phyloP scores from a whole-genome alignment of 2,888 invertebrate genomes.

The Galeruca laticollis region DNA sequence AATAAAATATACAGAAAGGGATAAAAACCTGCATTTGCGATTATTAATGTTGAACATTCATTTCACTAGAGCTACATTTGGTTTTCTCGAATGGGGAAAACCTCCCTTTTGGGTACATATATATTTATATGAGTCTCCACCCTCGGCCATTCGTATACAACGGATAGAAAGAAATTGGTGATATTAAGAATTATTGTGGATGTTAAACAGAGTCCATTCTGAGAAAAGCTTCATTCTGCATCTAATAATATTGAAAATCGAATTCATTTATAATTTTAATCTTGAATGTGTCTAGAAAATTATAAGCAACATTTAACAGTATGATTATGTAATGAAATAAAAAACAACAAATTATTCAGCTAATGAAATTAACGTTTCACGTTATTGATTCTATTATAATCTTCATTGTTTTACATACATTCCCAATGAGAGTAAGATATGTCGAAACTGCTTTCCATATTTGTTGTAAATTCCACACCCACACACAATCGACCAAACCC shows the following conservation, averaged over 20 bases:
- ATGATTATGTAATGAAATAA: background rate
- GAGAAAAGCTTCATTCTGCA: constrained; percentile 42
- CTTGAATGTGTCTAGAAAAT: background rate
- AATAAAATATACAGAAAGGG: constrained; percentile 50
- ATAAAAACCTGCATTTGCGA: constrained; percentile 57
- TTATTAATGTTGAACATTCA: constrained; percentile 62
- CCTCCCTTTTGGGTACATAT: constrained; percentile 66
- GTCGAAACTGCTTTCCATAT: too few species aligned
- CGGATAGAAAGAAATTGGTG: constrained; percentile 68
- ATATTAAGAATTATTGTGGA: constrained; percentile 70
- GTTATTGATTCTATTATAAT: too few species aligned
- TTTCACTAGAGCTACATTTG: constrained; percentile 60
- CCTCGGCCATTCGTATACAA: constrained; percentile 63
- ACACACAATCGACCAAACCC: too few species aligned
- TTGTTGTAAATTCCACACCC: too few species aligned
- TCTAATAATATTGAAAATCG: background rate
- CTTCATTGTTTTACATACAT: too few species aligned
- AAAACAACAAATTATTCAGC: too few species aligned
- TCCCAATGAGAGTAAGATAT: too few species aligned
- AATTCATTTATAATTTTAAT: background rate
- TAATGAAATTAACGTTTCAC: too few species aligned
- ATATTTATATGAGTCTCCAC: constrained; percentile 66
- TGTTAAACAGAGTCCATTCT: constrained; percentile 70
- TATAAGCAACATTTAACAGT: background rate
- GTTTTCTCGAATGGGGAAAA: constrained; percentile 66